Evolutionary conservation across 2,888 invertebrate species (phyloP).

Genomic region (Neoitamus cyanurus): DNA sequence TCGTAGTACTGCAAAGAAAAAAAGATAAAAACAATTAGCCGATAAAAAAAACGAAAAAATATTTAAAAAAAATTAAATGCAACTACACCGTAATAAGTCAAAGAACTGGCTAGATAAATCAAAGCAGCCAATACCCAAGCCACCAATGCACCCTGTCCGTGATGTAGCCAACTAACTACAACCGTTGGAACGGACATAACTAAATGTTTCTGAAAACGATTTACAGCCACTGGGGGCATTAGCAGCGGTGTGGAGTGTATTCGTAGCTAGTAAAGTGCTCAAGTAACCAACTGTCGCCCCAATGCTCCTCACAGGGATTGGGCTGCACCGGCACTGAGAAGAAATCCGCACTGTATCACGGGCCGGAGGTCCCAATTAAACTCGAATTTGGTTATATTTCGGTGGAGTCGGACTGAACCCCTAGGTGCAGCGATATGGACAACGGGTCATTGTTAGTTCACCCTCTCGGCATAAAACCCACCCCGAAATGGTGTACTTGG

Average conservation of each 20-base stretch:
- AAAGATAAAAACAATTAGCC: conserved; percentile 44
- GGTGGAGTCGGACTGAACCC: background rate
- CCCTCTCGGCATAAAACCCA: background rate
- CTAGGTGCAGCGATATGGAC: background rate
- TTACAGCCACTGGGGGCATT: background rate
- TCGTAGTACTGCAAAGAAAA: conserved; percentile 84
- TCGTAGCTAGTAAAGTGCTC: background rate
- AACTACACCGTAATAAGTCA: too few relatives aligned
- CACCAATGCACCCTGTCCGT: background rate
- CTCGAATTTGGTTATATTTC: background rate
- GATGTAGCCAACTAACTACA: background rate
- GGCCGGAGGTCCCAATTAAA: background rate
- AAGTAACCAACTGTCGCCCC: background rate
- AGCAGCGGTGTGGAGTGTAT: background rate
- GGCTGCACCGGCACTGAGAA: background rate
- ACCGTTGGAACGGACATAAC: background rate
- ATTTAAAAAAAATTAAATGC: too few relatives aligned
- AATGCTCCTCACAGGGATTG: background rate
- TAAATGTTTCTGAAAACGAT: background rate
- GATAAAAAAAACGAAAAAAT: conserved; percentile 2
- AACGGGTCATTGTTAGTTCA: background rate
- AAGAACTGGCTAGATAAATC: too few relatives aligned
- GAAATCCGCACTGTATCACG: background rate
- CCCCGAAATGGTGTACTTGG: background rate
- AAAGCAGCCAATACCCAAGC: background rate